Evolutionary conservation across 2,888 invertebrate species (phyloP).

Genomic region (Archips crataeganus): DNA sequence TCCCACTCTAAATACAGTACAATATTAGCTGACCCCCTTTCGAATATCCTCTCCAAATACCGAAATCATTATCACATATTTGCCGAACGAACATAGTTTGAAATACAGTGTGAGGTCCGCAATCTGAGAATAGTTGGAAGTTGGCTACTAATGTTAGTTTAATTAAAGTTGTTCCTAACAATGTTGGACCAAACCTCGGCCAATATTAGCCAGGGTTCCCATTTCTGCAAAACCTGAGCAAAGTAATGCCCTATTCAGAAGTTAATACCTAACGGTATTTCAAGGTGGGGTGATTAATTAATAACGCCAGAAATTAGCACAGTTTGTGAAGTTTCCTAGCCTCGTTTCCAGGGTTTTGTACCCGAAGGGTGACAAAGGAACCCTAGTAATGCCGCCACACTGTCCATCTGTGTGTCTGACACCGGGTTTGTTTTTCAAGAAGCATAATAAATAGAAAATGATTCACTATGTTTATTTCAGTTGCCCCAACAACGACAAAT

Average conservation of each 20-base stretch:
- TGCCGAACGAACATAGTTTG: slow-evolving; percentile 26
- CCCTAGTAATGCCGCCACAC: too few species aligned
- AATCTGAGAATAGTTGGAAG: slow-evolving; percentile 44
- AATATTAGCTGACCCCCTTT: neutral
- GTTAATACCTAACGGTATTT: neutral
- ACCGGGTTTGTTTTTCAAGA: too few species aligned
- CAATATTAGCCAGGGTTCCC: slow-evolving; percentile 1
- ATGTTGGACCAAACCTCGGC: slow-evolving; percentile 5
- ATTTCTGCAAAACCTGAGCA: slow-evolving; percentile 1
- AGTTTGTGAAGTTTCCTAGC: too few species aligned
- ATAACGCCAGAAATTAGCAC: too few species aligned
- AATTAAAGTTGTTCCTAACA: slow-evolving; percentile 51
- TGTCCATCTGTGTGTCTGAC: too few species aligned
- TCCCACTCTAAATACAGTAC: neutral
- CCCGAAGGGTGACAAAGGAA: too few species aligned
- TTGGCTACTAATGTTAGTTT: slow-evolving; percentile 52
- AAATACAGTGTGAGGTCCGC: slow-evolving; percentile 37
- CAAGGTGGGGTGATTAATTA: neutral
- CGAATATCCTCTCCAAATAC: slow-evolving; percentile 28
- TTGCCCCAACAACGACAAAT: too few species aligned
- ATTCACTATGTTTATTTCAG: too few species aligned
- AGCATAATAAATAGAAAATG: too few species aligned
- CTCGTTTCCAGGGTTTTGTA: neutral
- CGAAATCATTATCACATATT: slow-evolving; percentile 31
- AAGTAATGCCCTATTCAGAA: neutral